These are phyloP conservation scores for Macrophya alboannulata DNA, from an alignment of 2,888 invertebrate genomes.

Conservation along the genomic window DNA sequence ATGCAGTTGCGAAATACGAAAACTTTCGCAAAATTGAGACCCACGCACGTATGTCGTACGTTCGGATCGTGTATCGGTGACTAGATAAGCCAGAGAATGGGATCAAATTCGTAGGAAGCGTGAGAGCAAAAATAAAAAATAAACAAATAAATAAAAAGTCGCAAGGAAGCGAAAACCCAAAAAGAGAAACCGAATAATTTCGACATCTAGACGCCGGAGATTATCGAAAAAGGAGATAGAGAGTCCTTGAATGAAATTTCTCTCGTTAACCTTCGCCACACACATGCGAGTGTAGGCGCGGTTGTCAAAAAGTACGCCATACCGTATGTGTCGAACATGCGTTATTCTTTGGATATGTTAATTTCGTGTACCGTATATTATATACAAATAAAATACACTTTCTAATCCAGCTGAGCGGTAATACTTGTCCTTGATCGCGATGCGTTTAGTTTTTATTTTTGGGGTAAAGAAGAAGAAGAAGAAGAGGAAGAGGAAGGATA, in stretches of 20 bases:
- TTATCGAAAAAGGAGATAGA: slow-evolving; percentile 14
- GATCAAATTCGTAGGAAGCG: not conserved
- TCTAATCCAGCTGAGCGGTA: not conserved
- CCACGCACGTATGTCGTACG: not conserved
- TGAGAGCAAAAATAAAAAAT: not conserved
- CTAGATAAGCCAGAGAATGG: not conserved
- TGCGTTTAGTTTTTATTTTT: not conserved
- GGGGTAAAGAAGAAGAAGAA: not conserved
- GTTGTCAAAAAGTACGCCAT: slow-evolving; percentile 1
- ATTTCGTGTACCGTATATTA: not conserved
- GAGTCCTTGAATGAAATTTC: slow-evolving; percentile 46
- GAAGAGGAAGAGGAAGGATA: not conserved
- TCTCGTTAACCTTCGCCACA: slow-evolving; percentile 22
- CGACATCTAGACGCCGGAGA: not conserved
- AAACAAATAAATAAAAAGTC: not conserved
- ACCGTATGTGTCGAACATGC: not conserved
- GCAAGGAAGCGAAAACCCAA: not conserved
- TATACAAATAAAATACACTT: not conserved
- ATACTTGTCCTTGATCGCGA: not conserved
- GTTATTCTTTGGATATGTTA: slow-evolving; percentile 12
- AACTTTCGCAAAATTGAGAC: slow-evolving; percentile 16
- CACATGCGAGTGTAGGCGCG: not conserved
- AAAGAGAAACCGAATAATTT: slow-evolving; percentile 25
- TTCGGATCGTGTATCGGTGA: not conserved
- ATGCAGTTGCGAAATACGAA: not conserved